Evolutionary conservation across 2,797 vertebrate genomes (phyloP).

Genomic region (Botia kubotai): DNA sequence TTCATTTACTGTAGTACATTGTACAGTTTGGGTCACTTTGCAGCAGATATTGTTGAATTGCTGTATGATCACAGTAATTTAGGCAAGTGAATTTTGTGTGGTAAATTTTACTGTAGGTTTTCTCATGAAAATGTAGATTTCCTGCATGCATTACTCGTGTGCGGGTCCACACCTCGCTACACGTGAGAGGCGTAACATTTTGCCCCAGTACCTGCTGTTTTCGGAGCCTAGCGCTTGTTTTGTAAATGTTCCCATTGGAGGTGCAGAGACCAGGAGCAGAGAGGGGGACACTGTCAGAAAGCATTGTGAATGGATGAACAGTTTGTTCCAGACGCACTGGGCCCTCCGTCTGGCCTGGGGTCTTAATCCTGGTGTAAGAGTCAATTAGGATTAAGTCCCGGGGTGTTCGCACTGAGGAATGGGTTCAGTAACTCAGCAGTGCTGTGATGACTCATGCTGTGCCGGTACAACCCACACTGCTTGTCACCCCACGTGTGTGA

Average conservation of each 20-base stretch:
- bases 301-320: conserved; percentile 77
- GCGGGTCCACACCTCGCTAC: conserved; percentile 14
- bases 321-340: conserved; percentile 75
- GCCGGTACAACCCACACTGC: conserved; percentile 7
- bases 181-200: conserved; percentile 38
- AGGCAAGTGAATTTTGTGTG: too few relatives aligned
- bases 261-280: conserved; percentile 47
- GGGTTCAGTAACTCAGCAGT: conserved; percentile 2
- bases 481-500: conserved; percentile 22
- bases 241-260: conserved; percentile 58
- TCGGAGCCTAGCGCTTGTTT: conserved; percentile 52
- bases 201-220: conserved; percentile 27
- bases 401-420: conserved; percentile 27
- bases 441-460: conserved; percentile 28
- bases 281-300: conserved; percentile 70
- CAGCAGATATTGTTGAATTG: neutral
- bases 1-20: too few relatives aligned
- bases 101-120: neutral
- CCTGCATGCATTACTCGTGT: conserved; percentile 34
- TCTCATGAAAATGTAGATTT: neutral
- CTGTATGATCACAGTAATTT: neutral
- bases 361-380: conserved; percentile 75
- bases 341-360: conserved; percentile 71
- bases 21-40: neutral
- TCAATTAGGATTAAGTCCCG: conserved; percentile 71